Evolutionary conservation across 2,888 invertebrate species (phyloP).

Genomic region (Scaptomyza tumidula): DNA sequence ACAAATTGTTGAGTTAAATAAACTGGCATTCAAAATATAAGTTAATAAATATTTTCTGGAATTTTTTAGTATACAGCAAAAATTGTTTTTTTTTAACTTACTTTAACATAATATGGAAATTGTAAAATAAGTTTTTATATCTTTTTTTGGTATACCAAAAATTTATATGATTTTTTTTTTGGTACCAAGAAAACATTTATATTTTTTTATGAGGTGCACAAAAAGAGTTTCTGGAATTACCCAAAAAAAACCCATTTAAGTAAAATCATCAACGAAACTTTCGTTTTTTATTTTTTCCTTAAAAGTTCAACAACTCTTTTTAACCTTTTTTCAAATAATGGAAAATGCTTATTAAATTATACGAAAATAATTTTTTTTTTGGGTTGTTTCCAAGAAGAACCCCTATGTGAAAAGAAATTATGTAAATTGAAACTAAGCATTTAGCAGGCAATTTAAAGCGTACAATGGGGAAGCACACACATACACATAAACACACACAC

Average conservation of each 20-base stretch:
- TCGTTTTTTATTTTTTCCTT: neutral
- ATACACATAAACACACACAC: conserved; percentile 17
- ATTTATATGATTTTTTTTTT: too few relatives aligned
- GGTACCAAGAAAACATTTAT: too few relatives aligned
- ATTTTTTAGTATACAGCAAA: neutral
- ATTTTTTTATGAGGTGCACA: too few relatives aligned
- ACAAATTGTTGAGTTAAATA: neutral
- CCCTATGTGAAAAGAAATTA: conserved; percentile 49
- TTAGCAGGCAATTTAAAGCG: conserved; percentile 53
- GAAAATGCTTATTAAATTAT: conserved; percentile 49
- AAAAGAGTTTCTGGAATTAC: too few relatives aligned
- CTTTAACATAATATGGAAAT: too few relatives aligned
- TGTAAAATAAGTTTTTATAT: too few relatives aligned
- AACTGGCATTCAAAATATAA: neutral
- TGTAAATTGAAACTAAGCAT: conserved; percentile 70
- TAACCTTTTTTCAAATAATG: conserved; percentile 1
- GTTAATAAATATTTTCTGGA: neutral
- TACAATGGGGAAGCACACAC: conserved; percentile 44
- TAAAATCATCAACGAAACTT: neutral
- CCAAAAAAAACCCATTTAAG: too few relatives aligned
- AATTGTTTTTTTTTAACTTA: too few relatives aligned
- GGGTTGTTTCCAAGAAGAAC: conserved; percentile 36
- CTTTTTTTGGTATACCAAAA: neutral
- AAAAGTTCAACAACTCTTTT: neutral
- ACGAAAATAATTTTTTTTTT: conserved; percentile 9